Percentiles rank a stretch among this genome's conserved stretches.
phyloP scores from a whole-genome alignment of 2,797 vertebrate species.

The Acridotheres tristis region DNA sequence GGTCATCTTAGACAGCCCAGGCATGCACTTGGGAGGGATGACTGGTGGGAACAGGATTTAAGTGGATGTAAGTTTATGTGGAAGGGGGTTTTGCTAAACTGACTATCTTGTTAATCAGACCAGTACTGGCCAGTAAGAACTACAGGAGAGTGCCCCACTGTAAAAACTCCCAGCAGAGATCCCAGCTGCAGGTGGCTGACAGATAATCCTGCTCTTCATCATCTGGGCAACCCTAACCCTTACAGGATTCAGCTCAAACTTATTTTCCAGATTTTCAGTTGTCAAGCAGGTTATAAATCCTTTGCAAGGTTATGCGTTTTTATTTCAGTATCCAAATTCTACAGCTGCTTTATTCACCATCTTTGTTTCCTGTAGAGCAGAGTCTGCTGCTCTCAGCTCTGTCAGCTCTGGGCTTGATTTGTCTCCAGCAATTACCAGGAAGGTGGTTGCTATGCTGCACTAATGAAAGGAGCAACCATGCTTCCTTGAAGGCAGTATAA shows the following conservation, averaged over 20 bases:
- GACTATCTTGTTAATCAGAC: neutral
- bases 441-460: conserved; percentile 14
- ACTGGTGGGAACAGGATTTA: neutral
- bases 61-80: rapidly evolving
- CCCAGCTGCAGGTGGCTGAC: neutral
- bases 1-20: neutral
- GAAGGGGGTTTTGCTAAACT: neutral
- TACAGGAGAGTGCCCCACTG: neutral
- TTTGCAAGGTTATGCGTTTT: neutral
- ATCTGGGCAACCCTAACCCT: neutral
- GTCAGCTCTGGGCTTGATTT: neutral
- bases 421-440: neutral
- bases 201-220: neutral
- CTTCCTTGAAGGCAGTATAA: conserved; percentile 19
- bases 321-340: neutral
- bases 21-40: neutral
- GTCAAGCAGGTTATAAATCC: neutral
- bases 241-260: neutral
- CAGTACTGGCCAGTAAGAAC: neutral
- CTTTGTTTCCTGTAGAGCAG: neutral
- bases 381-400: neutral
- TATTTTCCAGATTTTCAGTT: neutral
- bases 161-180: neutral
- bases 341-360: neutral
- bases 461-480: conserved; percentile 4